phyloP scores from a whole-genome alignment of 2,888 invertebrate species.

The Aleiodes leptofemur region DNA sequence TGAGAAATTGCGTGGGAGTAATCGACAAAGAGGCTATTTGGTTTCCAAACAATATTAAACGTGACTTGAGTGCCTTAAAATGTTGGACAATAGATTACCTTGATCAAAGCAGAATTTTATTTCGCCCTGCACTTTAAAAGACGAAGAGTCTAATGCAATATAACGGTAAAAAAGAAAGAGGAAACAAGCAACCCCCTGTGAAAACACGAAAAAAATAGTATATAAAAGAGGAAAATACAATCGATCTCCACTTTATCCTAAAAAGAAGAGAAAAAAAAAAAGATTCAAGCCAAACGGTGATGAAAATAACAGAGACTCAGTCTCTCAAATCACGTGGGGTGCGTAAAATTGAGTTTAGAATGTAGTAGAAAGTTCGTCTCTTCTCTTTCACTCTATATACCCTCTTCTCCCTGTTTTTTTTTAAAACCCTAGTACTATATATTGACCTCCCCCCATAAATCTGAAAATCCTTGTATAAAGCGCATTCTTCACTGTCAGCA shows the following conservation, averaged over 20 bases:
- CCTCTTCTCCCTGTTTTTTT: conserved; percentile 26
- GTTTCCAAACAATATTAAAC: background rate
- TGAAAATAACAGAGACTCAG: conserved; percentile 10
- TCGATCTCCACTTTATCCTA: background rate
- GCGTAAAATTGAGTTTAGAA: conserved; percentile 42
- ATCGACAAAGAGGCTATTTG: background rate
- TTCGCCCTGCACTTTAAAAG: conserved; percentile 19
- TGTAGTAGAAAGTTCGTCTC: conserved; percentile 32
- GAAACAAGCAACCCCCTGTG: background rate
- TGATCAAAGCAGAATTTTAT: conserved; percentile 44
- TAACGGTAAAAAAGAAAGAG: conserved; percentile 2
- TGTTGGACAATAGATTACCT: conserved; percentile 43
- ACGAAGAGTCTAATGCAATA: background rate
- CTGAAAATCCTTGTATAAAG: conserved; percentile 35
- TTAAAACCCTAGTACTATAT: conserved; percentile 12
- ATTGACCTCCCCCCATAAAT: conserved; percentile 43
- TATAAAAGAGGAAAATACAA: conserved; percentile 25
- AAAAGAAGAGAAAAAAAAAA: background rate
- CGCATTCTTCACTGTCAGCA: conserved; percentile 48
- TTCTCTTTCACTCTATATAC: conserved; percentile 14
- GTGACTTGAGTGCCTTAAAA: conserved; percentile 16
- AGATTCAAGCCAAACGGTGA: background rate
- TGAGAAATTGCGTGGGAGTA: background rate
- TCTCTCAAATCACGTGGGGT: conserved; percentile 19
- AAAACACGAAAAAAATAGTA: conserved; percentile 17